Base-by-base conservation (phyloP, 2,113 vertebrate species). In the Hemiprocne comata region DNA sequence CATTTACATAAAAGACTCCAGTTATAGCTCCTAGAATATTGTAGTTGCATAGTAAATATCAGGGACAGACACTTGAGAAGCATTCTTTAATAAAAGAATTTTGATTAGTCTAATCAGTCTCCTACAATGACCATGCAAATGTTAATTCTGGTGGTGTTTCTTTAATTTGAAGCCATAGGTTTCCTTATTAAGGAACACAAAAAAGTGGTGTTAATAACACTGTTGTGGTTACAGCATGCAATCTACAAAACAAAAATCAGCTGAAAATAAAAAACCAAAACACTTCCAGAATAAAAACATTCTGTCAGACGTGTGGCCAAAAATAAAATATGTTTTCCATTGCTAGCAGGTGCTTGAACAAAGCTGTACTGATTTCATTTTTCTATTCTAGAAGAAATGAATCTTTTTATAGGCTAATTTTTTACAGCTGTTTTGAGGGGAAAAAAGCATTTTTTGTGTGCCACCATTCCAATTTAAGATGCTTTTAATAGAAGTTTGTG, bases 91-190 rank as follows among this genome's bases (percentile, higher is more conserved):
- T 97, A 95, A 98, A 91, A 87, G 65, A 94, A 92, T 96, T 97
- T 97, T 98, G 94, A 98, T 97, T 97, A 97, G 86, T 89, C 73
- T 97, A 98, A 97, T 97, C 96, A 94, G 15, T 93, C 57, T 38
- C 96, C 62, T 71, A 70, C 70, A 95, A 85, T 95, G 89, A 78
- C 85, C 97, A 93, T 96, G 87, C 73, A 96, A 97, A 97, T 97
- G 89, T 82, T 93, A 86, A 93, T 83, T 90, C 88, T 92, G 87
- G 40, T 90, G 40, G 40, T 92, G 51, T 53, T 96, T 85, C n/a
- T 92, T 93, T 94, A 95, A 97, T 97, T 97, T 97, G 91, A 97
- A 97, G 94, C 86, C 85, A 92, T 94, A 95, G 67, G 89, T 97
- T 97, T 89, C 83, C 95, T 95, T 95, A 95, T 94, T 96, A 97